These are phyloP conservation scores for Pomatostomus ruficeps DNA, from an alignment of 2,113 vertebrate species.

Conservation along the genomic window DNA sequence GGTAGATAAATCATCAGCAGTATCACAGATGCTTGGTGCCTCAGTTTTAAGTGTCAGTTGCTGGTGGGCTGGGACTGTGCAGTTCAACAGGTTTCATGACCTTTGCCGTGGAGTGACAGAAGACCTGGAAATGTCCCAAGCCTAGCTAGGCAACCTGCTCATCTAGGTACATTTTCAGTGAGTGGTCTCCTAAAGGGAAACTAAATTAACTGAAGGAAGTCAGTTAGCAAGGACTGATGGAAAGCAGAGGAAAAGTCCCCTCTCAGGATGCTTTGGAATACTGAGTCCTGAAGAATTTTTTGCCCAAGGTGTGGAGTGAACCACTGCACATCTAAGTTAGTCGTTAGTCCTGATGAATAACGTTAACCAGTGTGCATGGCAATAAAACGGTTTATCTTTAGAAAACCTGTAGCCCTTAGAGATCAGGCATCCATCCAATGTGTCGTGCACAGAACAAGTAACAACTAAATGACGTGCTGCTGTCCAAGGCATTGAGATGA, in stretches of 20 bases:
- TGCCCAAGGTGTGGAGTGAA: background rate
- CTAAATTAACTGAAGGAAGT: background rate
- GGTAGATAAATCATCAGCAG: background rate
- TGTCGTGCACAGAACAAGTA: background rate
- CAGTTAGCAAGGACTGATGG: background rate
- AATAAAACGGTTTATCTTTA: background rate
- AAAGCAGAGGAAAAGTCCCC: background rate
- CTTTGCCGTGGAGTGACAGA: background rate
- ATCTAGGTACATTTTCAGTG: background rate
- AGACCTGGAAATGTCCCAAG: background rate
- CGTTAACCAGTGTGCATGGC: background rate
- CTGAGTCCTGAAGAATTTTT: background rate
- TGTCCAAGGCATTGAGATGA: background rate
- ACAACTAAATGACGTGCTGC: background rate
- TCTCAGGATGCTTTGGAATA: background rate
- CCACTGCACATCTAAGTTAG: background rate
- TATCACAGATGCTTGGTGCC: background rate
- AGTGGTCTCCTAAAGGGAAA: background rate
- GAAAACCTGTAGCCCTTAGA: background rate
- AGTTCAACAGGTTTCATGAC: background rate
- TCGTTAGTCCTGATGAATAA: background rate
- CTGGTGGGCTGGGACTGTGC: background rate
- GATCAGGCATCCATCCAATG: background rate
- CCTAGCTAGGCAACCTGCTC: background rate
- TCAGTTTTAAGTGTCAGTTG: background rate